phyloP scores from a whole-genome alignment of 2,888 invertebrate genomes.

The Drosophila koepferae region DNA sequence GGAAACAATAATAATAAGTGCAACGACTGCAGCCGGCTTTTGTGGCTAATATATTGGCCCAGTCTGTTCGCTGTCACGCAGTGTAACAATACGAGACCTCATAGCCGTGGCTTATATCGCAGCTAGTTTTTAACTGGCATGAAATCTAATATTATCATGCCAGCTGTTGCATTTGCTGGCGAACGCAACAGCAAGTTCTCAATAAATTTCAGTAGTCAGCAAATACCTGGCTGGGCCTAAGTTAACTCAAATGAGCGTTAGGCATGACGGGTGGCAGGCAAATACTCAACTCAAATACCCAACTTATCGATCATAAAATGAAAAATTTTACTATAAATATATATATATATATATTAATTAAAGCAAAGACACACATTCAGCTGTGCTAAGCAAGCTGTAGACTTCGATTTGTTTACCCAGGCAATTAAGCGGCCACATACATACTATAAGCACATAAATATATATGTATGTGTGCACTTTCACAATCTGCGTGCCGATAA shows the following conservation, averaged over 20 bases:
- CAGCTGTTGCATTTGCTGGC: slow-evolving; percentile 7
- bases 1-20: slow-evolving; percentile 34
- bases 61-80: slow-evolving; percentile 10
- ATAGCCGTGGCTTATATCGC: neutral
- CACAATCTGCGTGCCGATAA: slow-evolving; percentile 41
- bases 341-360: neutral
- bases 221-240: neutral
- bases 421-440: slow-evolving; percentile 31
- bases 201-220: slow-evolving; percentile 13
- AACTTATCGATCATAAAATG: neutral
- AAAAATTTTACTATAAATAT: neutral
- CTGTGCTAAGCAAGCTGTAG: neutral
- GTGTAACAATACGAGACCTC: slow-evolving; percentile 9
- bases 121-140: slow-evolving; percentile 17
- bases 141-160: slow-evolving; percentile 32
- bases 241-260: neutral
- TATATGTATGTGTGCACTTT: neutral
- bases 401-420: slow-evolving; percentile 33
- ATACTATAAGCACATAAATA: slow-evolving; percentile 2
- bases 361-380: neutral
- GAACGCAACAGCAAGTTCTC: slow-evolving; percentile 10
- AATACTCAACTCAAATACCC: neutral
- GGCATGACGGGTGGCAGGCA: neutral
- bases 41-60: slow-evolving; percentile 24
- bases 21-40: slow-evolving; percentile 39